Conservation (phyloP, 2,888 invertebrate genomes). For the Buathra laborator region DNA sequence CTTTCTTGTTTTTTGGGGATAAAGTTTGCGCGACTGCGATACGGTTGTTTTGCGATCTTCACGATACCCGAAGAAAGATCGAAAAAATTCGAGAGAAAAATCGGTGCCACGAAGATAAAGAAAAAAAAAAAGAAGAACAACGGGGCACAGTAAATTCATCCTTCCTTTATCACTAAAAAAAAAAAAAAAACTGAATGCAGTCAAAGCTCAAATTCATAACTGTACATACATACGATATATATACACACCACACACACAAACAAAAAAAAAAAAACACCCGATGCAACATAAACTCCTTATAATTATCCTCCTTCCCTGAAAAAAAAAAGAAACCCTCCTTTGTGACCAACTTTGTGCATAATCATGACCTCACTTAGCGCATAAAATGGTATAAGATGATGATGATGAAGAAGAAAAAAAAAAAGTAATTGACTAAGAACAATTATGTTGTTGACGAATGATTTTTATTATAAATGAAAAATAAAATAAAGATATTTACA, state of each 20-base stretch:
- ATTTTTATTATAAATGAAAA: slow-evolving; percentile 86
- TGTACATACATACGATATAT: slow-evolving; percentile 84
- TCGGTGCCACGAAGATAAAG: slow-evolving; percentile 18
- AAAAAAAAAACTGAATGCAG: slow-evolving; percentile 74
- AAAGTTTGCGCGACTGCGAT: slow-evolving; percentile 3
- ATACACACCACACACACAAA: slow-evolving; percentile 63
- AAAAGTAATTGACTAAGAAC: slow-evolving; percentile 84
- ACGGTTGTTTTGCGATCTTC: slow-evolving; percentile 1
- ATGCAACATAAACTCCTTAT: slow-evolving; percentile 81
- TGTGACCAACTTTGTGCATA: slow-evolving; percentile 85
- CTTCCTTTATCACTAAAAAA: slow-evolving; percentile 79
- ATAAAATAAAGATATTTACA: slow-evolving; percentile 85
- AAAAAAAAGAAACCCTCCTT: slow-evolving; percentile 72
- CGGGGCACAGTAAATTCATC: slow-evolving; percentile 77
- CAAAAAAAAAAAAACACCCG: slow-evolving; percentile 75
- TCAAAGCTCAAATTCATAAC: slow-evolving; percentile 84
- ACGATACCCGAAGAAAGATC: slow-evolving; percentile 2
- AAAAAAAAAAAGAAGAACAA: slow-evolving; percentile 27
- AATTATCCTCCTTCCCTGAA: slow-evolving; percentile 71
- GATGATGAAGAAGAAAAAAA: slow-evolving; percentile 56
- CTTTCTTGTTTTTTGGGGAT: slow-evolving; percentile 3
- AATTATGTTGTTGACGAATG: slow-evolving; percentile 86
- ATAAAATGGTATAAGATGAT: slow-evolving; percentile 69
- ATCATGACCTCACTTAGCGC: slow-evolving; percentile 81
- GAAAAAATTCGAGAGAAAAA: slow-evolving; percentile 38